Percentiles rank a stretch among this genome's conserved stretches.
These are phyloP conservation scores for Graphium colonna DNA, from an alignment of 2,888 invertebrate species.

Conservation along the genomic window DNA sequence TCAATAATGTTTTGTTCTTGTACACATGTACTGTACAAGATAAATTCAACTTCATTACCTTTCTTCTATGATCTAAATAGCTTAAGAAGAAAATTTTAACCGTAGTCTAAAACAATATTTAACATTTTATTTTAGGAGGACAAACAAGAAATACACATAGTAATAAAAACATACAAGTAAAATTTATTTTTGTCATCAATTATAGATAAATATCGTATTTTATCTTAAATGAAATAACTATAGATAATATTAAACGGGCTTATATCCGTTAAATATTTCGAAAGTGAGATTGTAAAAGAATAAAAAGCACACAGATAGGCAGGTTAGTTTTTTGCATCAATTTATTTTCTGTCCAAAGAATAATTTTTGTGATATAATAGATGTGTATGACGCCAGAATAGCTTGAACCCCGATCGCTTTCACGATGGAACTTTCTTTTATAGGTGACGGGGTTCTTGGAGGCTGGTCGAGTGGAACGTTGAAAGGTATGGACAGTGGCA, in stretches of 20 bases:
- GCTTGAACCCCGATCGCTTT: slow-evolving; percentile 13
- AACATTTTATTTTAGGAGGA: neutral
- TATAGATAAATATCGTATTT: neutral
- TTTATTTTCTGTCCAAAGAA: slow-evolving; percentile 14
- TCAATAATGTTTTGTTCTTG: neutral
- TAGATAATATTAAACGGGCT: neutral
- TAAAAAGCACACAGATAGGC: neutral
- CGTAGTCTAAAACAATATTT: neutral
- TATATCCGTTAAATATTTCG: neutral
- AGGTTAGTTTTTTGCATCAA: slow-evolving; percentile 3
- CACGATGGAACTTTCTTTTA: neutral
- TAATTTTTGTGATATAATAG: slow-evolving; percentile 17
- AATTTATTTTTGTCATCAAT: neutral
- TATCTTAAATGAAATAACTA: neutral
- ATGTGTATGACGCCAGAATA: slow-evolving; percentile 13
- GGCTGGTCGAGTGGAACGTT: slow-evolving; percentile 28
- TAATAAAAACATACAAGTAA: neutral
- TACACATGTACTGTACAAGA: neutral
- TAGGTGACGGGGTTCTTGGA: slow-evolving; percentile 16
- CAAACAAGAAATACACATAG: neutral
- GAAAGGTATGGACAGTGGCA: slow-evolving; percentile 36
- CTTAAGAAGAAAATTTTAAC: neutral
- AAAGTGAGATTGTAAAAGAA: slow-evolving; percentile 2
- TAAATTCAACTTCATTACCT: too few relatives aligned
- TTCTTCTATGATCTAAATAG: neutral